Evolutionary conservation across 2,113 vertebrate genomes (phyloP).

Genomic region (Martes martes): DNA sequence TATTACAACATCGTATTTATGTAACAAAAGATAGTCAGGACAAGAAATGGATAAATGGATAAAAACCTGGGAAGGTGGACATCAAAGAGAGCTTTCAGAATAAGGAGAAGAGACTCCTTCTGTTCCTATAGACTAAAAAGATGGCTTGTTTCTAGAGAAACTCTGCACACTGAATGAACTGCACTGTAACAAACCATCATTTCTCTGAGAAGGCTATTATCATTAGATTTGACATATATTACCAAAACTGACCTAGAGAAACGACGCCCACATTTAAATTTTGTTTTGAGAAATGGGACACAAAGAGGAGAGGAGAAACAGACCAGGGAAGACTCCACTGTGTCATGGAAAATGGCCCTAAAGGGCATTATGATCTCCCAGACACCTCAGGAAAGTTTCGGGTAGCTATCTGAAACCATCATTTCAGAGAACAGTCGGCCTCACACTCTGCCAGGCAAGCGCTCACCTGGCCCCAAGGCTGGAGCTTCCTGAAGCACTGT

Average conservation of each 20-base stretch:
- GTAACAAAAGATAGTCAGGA: not conserved
- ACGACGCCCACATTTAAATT: not conserved
- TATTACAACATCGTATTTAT: not conserved
- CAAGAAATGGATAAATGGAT: not conserved
- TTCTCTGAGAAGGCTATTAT: not conserved
- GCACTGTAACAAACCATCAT: not conserved
- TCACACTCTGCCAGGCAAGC: not conserved
- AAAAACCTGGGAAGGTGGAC: not conserved
- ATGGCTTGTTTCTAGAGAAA: not conserved
- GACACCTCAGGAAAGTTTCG: not conserved
- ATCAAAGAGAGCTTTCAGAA: not conserved
- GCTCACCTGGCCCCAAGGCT: not conserved
- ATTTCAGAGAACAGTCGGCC: not conserved
- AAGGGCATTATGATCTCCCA: not conserved
- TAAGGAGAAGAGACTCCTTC: not conserved
- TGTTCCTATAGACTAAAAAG: not conserved
- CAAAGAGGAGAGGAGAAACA: not conserved
- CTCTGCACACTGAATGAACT: not conserved
- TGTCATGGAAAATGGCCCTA: not conserved
- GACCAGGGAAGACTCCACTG: not conserved
- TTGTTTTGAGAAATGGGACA: not conserved
- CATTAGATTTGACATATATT: not conserved
- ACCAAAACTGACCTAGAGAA: not conserved
- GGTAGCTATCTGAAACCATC: not conserved
- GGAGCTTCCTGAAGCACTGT: not conserved